phyloP scores from a whole-genome alignment of 2,797 vertebrate species.

The Chromis chromis region DNA sequence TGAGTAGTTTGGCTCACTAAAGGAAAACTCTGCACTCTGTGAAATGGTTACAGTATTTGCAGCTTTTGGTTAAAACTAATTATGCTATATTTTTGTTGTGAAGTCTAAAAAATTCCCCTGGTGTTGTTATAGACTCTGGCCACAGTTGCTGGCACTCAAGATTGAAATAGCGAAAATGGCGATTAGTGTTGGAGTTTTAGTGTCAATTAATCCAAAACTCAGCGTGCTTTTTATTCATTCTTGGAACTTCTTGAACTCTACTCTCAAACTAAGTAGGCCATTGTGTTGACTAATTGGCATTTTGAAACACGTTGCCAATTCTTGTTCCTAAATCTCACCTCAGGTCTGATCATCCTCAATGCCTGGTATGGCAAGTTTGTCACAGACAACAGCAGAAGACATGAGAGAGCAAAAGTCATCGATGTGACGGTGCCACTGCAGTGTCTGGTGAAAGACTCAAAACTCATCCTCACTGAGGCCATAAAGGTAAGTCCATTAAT shows the following conservation, averaged over 20 bases:
- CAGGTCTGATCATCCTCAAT: slow-evolving; percentile 96
- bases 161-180: neutral
- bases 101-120: slow-evolving; percentile 9
- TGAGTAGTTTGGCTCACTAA: no score
- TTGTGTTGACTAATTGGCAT: neutral
- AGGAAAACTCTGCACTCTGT: neutral
- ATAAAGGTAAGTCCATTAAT: slow-evolving; percentile 87
- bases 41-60: slow-evolving; percentile 12
- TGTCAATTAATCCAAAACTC: neutral
- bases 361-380: slow-evolving; percentile 99
- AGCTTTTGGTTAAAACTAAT: slow-evolving; percentile 49
- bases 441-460: slow-evolving; percentile 98
- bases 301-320: neutral
- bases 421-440: slow-evolving; percentile 97
- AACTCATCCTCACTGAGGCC: slow-evolving; percentile 98
- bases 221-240: neutral
- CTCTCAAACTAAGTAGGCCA: neutral
- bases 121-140: slow-evolving; percentile 10
- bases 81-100: slow-evolving; percentile 31
- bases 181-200: slow-evolving; percentile 1
- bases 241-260: slow-evolving; percentile 1
- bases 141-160: neutral
- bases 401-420: slow-evolving; percentile 95
- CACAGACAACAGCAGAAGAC: slow-evolving; percentile 93
- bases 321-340: slow-evolving; percentile 7